phyloP scores from a whole-genome alignment of 2,888 invertebrate species.

The Noctua fimbriata region DNA sequence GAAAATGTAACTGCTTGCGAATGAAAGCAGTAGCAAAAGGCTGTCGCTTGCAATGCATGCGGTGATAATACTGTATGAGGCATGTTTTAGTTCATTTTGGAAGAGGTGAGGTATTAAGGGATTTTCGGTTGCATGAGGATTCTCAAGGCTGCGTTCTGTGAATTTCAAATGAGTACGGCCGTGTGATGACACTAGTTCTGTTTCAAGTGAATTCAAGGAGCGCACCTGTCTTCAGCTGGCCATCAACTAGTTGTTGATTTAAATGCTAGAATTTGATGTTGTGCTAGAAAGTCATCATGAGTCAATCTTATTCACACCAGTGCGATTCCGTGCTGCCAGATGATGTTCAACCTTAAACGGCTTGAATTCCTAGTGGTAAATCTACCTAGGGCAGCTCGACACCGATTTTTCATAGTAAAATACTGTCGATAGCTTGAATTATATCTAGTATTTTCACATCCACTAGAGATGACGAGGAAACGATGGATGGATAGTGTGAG shows the following conservation, averaged over 20 bases:
- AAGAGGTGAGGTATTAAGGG: constrained; percentile 30
- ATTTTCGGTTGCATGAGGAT: not conserved
- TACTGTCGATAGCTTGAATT: not conserved
- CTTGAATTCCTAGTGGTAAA: not conserved
- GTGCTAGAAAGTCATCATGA: not conserved
- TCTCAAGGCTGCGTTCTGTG: not conserved
- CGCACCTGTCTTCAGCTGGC: not conserved
- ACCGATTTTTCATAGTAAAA: not conserved
- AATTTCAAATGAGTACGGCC: not conserved
- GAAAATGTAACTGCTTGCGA: constrained; percentile 70
- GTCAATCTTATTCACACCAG: not conserved
- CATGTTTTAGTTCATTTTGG: constrained; percentile 53
- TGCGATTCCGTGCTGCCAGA: no score
- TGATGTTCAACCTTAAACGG: not conserved
- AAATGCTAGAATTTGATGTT: not conserved
- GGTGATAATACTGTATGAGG: constrained; percentile 41
- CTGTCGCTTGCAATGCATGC: constrained; percentile 63
- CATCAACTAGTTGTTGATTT: not conserved
- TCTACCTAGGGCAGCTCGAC: not conserved
- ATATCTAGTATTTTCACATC: no score
- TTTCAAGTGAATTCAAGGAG: not conserved
- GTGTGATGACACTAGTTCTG: not conserved
- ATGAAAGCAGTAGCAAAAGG: constrained; percentile 70
- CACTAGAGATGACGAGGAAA: no score
- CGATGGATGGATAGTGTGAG: no score